phyloP scores from a whole-genome alignment of 35 echinoderm and acorn worm species.

The Hemicentrotus pulcherrimus region DNA sequence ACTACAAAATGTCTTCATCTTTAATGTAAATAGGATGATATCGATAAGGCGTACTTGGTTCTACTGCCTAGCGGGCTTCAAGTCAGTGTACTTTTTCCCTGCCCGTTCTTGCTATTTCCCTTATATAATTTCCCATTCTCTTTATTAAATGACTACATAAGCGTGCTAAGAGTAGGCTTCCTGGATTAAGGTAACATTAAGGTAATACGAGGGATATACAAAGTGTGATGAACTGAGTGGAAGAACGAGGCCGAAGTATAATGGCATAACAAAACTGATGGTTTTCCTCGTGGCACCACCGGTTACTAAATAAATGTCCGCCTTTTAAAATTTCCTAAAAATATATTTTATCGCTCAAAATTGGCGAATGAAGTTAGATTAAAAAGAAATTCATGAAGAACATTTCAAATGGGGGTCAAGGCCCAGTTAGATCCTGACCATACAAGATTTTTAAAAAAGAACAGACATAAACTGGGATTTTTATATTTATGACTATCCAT shows the following conservation, averaged over 20 bases:
- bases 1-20: conserved; percentile 7
- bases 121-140: not conserved
- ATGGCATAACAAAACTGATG: not conserved
- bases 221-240: not conserved
- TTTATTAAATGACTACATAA: not conserved
- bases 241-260: not conserved
- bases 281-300: not conserved
- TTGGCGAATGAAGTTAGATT: no score
- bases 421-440: no score
- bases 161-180: not conserved
- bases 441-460: no score
- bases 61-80: not conserved
- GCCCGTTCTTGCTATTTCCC: not conserved
- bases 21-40: not conserved
- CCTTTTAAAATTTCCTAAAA: no score
- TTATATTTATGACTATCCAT: not conserved
- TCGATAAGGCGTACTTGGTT: conserved; percentile 1
- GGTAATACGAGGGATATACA: not conserved
- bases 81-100: not conserved
- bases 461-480: no score
- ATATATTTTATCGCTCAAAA: no score
- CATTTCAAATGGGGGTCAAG: no score
- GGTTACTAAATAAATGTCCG: not conserved
- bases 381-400: no score
- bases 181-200: not conserved